Conservation (phyloP, 2,888 invertebrate species). For the Cephus rjabovi region DNA sequence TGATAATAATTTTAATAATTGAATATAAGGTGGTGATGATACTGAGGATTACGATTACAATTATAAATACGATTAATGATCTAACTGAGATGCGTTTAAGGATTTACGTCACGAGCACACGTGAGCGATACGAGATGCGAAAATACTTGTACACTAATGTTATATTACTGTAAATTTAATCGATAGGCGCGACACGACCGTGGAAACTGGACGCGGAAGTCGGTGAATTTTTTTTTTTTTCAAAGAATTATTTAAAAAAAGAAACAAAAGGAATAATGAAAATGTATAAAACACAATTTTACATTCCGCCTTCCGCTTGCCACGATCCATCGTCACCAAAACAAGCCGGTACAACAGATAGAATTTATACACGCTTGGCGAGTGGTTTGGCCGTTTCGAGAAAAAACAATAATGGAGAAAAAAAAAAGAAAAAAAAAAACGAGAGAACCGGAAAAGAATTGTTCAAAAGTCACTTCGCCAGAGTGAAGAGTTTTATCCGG, state of each 20-base stretch:
- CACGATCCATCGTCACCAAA: no score
- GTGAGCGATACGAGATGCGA: no score
- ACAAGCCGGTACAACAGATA: no score
- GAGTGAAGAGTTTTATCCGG: no score
- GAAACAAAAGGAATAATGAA: slow-evolving; percentile 20
- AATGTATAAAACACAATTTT: slow-evolving; percentile 23
- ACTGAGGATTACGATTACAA: slow-evolving; percentile 11
- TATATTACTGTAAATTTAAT: slow-evolving; percentile 7
- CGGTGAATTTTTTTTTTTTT: slow-evolving; percentile 18
- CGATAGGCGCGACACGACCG: no score
- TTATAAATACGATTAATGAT: slow-evolving; percentile 5
- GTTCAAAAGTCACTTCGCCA: no score
- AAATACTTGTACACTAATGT: no score
- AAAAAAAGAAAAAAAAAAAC: no score
- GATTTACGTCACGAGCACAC: no score
- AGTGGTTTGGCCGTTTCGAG: slow-evolving; percentile 31
- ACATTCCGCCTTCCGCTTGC: no score
- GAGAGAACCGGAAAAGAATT: no score
- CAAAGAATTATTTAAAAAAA: slow-evolving; percentile 1
- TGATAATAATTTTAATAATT: slow-evolving; percentile 42
- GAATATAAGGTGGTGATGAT: slow-evolving; percentile 24
- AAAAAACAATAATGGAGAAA: background rate
- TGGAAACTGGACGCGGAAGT: background rate
- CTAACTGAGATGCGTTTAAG: no score
- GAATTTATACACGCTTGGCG: slow-evolving; percentile 34